Evolutionary conservation across 1,140 invertebrate genomes (phyloP).

Genomic region (Cataglyphis hispanica): DNA sequence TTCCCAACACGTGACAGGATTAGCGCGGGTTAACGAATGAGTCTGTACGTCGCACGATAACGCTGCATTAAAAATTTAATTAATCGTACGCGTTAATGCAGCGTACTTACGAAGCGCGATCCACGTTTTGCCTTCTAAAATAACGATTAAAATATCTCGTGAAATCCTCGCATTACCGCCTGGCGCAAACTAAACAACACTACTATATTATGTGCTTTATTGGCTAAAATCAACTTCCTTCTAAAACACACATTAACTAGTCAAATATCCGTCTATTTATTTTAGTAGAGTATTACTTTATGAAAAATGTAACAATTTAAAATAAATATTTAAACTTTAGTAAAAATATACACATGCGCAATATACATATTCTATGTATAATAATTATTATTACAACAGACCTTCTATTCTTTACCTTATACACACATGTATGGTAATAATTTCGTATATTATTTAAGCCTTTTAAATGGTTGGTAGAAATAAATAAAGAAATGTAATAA

Average conservation of each 20-base stretch:
- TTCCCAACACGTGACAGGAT: slow-evolving; percentile 63
- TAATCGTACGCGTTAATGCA: slow-evolving; percentile 47
- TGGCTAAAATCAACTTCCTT: not conserved
- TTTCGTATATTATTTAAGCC: not conserved
- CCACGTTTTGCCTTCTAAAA: slow-evolving; percentile 20
- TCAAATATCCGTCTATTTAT: not conserved
- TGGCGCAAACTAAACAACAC: not conserved
- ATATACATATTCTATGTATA: slow-evolving; percentile 15
- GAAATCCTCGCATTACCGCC: slow-evolving; percentile 1
- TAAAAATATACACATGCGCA: not conserved
- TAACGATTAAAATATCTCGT: slow-evolving; percentile 35
- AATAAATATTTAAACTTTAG: not conserved
- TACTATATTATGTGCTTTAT: slow-evolving; percentile 1
- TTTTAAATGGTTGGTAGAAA: not conserved
- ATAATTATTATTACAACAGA: slow-evolving; percentile 12
- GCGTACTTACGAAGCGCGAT: slow-evolving; percentile 50
- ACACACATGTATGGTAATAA: not conserved
- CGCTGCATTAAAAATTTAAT: slow-evolving; percentile 69
- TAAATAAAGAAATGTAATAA: slow-evolving; percentile 13
- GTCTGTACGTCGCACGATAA: slow-evolving; percentile 68
- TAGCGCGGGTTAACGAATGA: slow-evolving; percentile 65
- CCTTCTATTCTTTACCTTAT: not conserved
- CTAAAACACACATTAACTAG: not conserved
- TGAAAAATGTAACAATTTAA: not conserved
- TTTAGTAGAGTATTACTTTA: not conserved